Conservation (phyloP, 2,797 vertebrate species). For the Mus spretus region DNA sequence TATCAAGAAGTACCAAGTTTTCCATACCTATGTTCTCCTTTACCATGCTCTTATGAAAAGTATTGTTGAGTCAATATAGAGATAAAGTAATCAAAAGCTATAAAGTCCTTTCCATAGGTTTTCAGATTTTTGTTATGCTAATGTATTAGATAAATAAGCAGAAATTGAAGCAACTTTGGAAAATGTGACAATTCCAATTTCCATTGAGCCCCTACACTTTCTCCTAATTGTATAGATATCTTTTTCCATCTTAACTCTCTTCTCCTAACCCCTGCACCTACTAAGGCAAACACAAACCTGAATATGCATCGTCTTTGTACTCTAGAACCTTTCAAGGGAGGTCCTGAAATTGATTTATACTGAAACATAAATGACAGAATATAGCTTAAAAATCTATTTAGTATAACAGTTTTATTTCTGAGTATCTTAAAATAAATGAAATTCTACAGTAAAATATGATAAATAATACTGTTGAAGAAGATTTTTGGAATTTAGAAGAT, state of each 20-base stretch:
- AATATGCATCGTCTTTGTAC: background rate
- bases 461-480: background rate
- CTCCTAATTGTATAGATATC: background rate
- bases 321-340: background rate
- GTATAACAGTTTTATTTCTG: background rate
- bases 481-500: background rate
- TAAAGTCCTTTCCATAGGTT: background rate
- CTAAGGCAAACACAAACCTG: background rate
- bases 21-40: background rate
- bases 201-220: background rate
- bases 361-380: slow-evolving; percentile 32
- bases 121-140: background rate
- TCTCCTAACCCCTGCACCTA: background rate
- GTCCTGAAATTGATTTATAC: background rate
- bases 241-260: background rate
- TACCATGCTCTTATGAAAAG: background rate
- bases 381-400: background rate
- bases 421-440: slow-evolving; percentile 15
- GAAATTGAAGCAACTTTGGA: background rate
- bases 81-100: slow-evolving; percentile 17
- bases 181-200: background rate
- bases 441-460: background rate
- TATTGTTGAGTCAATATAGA: slow-evolving; percentile 3
- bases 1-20: background rate
- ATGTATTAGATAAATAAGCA: background rate